Evolutionary conservation across 1,140 invertebrate species (phyloP), one percentile per base, ranked within the genome.

Genomic region (Wasmannia auropunctata): DNA sequence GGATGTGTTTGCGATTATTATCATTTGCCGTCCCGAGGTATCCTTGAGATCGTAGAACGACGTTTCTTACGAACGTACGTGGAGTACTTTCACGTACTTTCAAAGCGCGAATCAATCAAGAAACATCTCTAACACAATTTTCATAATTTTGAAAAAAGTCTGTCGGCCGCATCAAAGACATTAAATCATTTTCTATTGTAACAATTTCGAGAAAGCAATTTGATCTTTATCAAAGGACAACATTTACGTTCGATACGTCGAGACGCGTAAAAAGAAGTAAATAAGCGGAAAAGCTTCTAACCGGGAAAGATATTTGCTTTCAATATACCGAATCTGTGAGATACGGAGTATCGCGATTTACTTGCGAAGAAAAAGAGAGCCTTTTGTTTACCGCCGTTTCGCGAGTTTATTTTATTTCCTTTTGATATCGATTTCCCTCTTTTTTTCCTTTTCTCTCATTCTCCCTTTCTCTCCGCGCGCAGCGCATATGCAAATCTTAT

Each of bases 401-500:
- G n/a, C 46, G 63, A 80, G 11, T 54, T 69, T 40, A 54, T 40
- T 54, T 56, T 70, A 46, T 22, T 54, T 70, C 22, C 34, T 79
- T 65, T 65, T 51, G 43, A 3, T 31, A 63, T 77, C 58, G 81
- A 62, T 19, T 22, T 62, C 10, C 31, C n/a, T 76, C 19, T 62
- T 62, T 62, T 31, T 34, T 16, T 25, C n/a, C 6, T 11, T 40
- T 6, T 22, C 22, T n/a, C 16, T 37, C 31, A 19, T 6, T 31
- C 16, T 43, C 22, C 2, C 34, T 14, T 11, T 7, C 4, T 43
- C 58, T 37, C 19, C n/a, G 43, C 7, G 37, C 67, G 11, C 25
- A 75, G 14, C 69, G 8, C 19, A 31, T 65, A 79, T 60, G 81
- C 54, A 77, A 77, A 77, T 63, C 58, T 85, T 63, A 77, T 28